Base-by-base conservation (phyloP, 2,797 vertebrate genomes). In the Sebastes paucispinis region DNA sequence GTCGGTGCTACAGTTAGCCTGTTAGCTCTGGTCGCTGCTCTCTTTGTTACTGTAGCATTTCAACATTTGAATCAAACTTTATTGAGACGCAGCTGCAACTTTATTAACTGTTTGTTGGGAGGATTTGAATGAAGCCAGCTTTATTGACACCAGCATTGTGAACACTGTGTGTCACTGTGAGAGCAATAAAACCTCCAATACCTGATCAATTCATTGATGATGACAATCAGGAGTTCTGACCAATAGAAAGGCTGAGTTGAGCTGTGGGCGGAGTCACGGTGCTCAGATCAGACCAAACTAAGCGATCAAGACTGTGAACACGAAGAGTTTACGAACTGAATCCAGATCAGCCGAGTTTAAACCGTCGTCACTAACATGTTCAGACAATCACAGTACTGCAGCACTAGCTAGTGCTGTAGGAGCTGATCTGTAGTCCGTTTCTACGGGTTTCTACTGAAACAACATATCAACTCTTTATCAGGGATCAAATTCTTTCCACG, bases 151-250 rank as follows among this genome's bases (percentile, higher is more conserved):
- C 84, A 87, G 89, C 77, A 75, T 22, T 13, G 11, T 58, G 66
- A 85, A 80, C 76, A 86, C 76, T 82, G 75, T 63, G 69, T 81
- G 69, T 81, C 71, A 81, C 76, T 82, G 65, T 75, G 62, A 87
- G 50, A 89, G 90, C 90, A 92, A 91, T 93, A 89, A 84, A 82
- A 66, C 64, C 32, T 78, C 83, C 60, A 59, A 83, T 80, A 20
- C 66, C 29, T 31, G 27, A 27, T 27, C 55, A 75, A 32, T 68
- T 72, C 18, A 60, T 81, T 80, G 22, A 82, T 72, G 2, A 8
- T 58, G 81, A 90, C 87, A 92, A 86, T 92, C 88, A 86, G 74
- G 25, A 74, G 31, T 36, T 69, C 69, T 62, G 77, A 82, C 73
- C 77, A 76, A 84, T 73, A 39, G 27, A 39, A 80, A 31, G 36